Conservation (phyloP, 2,797 vertebrate genomes). For the Dryobates pubescens region DNA sequence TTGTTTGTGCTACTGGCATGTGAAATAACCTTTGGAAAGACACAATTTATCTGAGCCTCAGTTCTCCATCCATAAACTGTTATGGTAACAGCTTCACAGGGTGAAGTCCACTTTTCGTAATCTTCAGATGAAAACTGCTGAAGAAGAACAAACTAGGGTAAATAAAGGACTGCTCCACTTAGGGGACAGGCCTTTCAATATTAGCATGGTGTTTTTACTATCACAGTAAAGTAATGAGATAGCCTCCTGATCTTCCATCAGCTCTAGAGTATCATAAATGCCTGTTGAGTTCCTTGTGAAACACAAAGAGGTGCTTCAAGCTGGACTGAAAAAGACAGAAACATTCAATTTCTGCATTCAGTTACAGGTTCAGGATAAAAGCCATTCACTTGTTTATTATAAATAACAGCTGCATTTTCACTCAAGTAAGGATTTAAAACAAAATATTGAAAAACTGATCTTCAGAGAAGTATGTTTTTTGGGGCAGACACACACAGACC, state of each 20-base stretch:
- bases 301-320: neutral
- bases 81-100: slow-evolving; percentile 2
- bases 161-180: neutral
- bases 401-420: neutral
- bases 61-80: neutral
- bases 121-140: neutral
- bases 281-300: neutral
- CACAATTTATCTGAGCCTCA: neutral
- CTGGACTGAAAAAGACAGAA: neutral
- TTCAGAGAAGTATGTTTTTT: too few species aligned
- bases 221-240: neutral
- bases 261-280: neutral
- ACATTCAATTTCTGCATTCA: neutral
- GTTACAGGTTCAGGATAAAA: neutral
- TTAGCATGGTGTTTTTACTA: neutral
- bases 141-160: slow-evolving; percentile 20
- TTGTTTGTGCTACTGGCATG: neutral
- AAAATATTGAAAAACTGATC: neutral
- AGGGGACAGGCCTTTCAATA: neutral
- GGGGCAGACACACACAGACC: neutral
- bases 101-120: slow-evolving; percentile 36
- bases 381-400: neutral
- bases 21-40: slow-evolving; percentile 3
- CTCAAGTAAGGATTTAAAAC: neutral
- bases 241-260: neutral